phyloP scores from a whole-genome alignment of 2,797 vertebrate genomes.

The Eulemur albifrons region DNA sequence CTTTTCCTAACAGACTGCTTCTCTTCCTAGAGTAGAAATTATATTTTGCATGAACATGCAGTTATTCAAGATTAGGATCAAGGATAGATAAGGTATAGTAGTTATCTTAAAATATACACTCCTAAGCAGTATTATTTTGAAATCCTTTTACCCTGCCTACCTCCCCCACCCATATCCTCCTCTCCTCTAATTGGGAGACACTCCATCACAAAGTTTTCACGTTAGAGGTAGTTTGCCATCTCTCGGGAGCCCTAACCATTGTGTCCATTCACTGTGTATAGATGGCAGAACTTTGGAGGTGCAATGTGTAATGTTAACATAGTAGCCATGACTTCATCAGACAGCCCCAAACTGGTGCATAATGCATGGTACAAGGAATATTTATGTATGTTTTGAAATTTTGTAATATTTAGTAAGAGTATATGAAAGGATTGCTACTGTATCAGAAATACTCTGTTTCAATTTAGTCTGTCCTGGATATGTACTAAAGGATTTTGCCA shows the following conservation, averaged over 20 bases:
- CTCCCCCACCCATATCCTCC: not conserved
- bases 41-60: constrained; percentile 84
- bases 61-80: constrained; percentile 81
- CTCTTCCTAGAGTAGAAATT: constrained; percentile 79
- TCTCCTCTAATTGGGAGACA: not conserved
- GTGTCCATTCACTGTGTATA: not conserved
- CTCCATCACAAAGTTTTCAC: not conserved
- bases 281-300: constrained; percentile 3
- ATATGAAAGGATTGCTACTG: not conserved
- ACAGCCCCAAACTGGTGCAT: not conserved
- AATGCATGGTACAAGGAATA: constrained; percentile 75
- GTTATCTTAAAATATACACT: constrained; percentile 74
- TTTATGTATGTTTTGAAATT: constrained; percentile 77
- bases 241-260: not conserved
- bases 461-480: constrained; percentile 63
- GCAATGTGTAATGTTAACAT: not conserved
- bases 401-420: constrained; percentile 72
- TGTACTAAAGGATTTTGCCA: constrained; percentile 39
- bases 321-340: not conserved
- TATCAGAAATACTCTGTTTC: constrained; percentile 62
- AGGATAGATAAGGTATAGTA: constrained; percentile 83
- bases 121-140: constrained; percentile 76
- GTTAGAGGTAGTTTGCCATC: not conserved
- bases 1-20: constrained; percentile 87
- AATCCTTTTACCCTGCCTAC: not conserved